A percentile compares a stretch with the other conserved stretches of the same genome.
Evolutionary conservation across 2,888 invertebrate genomes (phyloP).

Genomic region (Cryptocheilus praepositus): DNA sequence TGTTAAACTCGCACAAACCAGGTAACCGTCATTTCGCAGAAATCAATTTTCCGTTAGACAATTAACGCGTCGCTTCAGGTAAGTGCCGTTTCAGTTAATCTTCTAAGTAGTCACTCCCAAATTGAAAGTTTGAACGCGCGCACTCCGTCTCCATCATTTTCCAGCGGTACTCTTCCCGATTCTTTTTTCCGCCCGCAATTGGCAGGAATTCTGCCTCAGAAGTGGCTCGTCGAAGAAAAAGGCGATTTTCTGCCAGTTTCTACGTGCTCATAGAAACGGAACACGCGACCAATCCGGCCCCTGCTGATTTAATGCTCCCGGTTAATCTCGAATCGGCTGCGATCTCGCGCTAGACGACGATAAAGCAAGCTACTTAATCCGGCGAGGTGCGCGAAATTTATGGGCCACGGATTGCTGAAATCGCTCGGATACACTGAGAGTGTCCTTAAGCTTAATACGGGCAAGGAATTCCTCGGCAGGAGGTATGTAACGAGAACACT

Average conservation of each 20-base stretch:
- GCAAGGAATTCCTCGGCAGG: not conserved
- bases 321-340: conserved; percentile 52
- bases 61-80: too few relatives aligned
- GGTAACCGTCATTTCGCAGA: too few relatives aligned
- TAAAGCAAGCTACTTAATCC: conserved; percentile 59
- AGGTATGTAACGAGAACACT: too few relatives aligned
- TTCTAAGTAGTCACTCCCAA: too few relatives aligned
- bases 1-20: too few relatives aligned
- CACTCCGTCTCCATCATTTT: too few relatives aligned
- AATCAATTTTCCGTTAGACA: too few relatives aligned
- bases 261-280: conserved; percentile 20
- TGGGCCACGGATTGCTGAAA: conserved; percentile 52
- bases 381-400: conserved; percentile 50
- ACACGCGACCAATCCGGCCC: conserved; percentile 40
- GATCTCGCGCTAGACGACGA: conserved; percentile 48
- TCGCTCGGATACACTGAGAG: conserved; percentile 39
- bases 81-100: too few relatives aligned
- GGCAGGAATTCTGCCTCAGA: not conserved
- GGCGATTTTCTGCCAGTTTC: conserved; percentile 1
- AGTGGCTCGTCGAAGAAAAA: too few relatives aligned
- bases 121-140: too few relatives aligned
- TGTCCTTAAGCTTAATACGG: conserved; percentile 53
- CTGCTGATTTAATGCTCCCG: conserved; percentile 50
- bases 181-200: not conserved
- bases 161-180: not conserved